phyloP scores from a whole-genome alignment of 2,113 vertebrate species.

The Pavo muticus region DNA sequence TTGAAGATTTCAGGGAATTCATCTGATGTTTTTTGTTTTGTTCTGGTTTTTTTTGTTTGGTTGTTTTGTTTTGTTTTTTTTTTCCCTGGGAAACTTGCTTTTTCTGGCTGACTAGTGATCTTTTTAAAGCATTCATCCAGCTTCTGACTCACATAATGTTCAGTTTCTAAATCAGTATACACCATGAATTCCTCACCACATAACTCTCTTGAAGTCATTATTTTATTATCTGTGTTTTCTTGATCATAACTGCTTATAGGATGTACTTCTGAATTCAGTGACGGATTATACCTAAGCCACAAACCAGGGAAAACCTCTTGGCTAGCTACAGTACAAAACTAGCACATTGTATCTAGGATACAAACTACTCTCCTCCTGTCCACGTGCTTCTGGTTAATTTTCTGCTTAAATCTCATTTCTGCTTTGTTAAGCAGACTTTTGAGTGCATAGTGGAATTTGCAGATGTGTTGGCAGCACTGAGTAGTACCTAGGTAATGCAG shows the following conservation, averaged over 20 bases:
- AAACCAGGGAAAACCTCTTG: background rate
- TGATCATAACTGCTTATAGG: background rate
- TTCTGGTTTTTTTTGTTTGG: too few species aligned
- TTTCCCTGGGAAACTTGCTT: background rate
- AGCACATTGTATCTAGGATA: background rate
- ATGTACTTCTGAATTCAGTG: background rate
- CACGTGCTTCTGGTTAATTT: background rate
- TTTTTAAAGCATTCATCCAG: background rate
- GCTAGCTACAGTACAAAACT: background rate
- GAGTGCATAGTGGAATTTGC: accelerated
- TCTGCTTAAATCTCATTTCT: background rate
- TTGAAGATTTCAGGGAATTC: background rate
- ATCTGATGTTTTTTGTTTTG: background rate
- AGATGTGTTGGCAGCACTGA: background rate
- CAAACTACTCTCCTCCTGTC: background rate
- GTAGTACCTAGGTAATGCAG: background rate
- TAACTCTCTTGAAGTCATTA: background rate
- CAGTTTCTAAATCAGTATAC: background rate
- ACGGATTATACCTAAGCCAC: background rate
- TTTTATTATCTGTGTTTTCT: background rate
- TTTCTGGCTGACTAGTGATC: background rate
- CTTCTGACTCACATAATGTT: background rate
- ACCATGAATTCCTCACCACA: background rate
- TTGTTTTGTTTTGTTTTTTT: background rate
- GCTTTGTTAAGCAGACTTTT: background rate